These are phyloP conservation scores for Phataginus tetradactyla DNA, from an alignment of 2,797 vertebrate species.

Conservation along the genomic window DNA sequence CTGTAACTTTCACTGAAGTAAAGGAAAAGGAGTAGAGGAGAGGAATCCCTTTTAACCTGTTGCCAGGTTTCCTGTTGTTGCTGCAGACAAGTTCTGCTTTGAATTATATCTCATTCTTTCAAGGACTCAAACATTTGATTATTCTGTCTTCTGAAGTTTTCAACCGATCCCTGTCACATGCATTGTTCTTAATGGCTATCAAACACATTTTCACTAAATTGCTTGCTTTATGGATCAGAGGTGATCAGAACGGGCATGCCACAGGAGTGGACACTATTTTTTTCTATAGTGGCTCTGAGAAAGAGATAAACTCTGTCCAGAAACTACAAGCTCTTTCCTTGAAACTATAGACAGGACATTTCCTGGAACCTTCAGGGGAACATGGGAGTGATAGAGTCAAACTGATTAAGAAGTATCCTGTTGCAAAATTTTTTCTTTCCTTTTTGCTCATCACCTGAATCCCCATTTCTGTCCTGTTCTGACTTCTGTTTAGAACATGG, in stretches of 20 bases:
- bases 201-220: not conserved
- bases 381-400: not conserved
- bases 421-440: not conserved
- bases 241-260: not conserved
- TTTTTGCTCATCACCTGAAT: conserved; percentile 35
- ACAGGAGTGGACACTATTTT: not conserved
- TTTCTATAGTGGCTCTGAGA: not conserved
- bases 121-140: conserved; percentile 10
- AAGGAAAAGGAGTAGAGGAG: not conserved
- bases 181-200: not conserved
- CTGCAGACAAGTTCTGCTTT: not conserved
- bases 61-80: not conserved
- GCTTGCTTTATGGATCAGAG: not conserved
- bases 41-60: not conserved
- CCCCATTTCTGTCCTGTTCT: not conserved
- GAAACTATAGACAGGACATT: not conserved
- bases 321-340: conserved; percentile 19
- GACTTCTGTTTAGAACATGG: conserved; percentile 34
- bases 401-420: conserved; percentile 6
- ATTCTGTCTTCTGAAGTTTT: conserved; percentile 5
- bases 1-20: not conserved
- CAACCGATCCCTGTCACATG: not conserved
- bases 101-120: not conserved
- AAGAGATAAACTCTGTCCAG: not conserved
- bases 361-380: not conserved